Conservation (phyloP, 1,140 invertebrate species). For the Drosophila yakuba region DNA sequence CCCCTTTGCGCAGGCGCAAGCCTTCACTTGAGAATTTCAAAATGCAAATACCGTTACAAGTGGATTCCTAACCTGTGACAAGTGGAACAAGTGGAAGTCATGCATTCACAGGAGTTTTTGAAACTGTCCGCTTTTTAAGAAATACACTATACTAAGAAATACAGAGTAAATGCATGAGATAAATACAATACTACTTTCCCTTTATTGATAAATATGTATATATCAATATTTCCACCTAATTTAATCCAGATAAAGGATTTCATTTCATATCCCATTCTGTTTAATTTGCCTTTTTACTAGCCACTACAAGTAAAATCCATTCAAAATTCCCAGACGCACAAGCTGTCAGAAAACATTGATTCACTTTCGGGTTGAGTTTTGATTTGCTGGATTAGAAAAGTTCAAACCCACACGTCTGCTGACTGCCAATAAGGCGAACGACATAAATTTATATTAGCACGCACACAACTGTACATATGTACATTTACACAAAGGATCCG, state of each 20-base stretch:
- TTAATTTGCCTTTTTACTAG: no score
- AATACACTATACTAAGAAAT: no score
- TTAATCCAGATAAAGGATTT: no score
- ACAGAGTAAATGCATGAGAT: no score
- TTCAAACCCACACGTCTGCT: constrained; percentile 18
- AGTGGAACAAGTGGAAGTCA: background rate
- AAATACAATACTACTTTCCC: no score
- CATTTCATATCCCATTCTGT: no score
- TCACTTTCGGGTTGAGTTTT: constrained; percentile 9
- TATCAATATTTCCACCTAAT: no score
- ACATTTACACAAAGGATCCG: constrained; percentile 15
- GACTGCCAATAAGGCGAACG: constrained; percentile 22
- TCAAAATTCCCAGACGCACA: background rate
- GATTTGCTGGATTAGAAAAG: constrained; percentile 14
- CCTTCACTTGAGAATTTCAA: constrained; percentile 34
- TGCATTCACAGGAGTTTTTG: background rate
- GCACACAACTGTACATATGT: background rate
- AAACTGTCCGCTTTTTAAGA: background rate
- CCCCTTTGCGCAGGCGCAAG: constrained; percentile 48
- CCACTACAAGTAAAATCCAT: no score
- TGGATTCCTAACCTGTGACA: constrained; percentile 13
- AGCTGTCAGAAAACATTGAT: constrained; percentile 1
- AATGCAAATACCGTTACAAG: constrained; percentile 52
- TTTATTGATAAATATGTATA: no score
- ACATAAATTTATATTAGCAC: constrained; percentile 59